A percentile compares a stretch with the other conserved stretches of the same genome.
Evolutionary conservation across 2,888 invertebrate genomes (phyloP).

Genomic region (Pecten maximus): DNA sequence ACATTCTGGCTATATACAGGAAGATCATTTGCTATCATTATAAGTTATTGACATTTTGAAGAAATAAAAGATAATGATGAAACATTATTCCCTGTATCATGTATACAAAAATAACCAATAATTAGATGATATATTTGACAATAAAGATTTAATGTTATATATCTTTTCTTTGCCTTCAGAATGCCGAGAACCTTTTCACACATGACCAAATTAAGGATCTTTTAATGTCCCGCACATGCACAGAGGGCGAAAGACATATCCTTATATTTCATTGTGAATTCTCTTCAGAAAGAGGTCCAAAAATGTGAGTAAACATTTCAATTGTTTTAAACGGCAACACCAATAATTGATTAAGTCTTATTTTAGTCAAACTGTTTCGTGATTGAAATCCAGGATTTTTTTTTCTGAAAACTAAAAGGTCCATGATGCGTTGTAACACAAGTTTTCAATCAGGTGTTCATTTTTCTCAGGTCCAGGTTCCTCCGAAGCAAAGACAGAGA

Average conservation of each 20-base stretch:
- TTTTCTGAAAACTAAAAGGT: background rate
- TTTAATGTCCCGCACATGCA: background rate
- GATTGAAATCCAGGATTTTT: background rate
- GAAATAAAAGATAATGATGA: too few relatives aligned
- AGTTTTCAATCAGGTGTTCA: slow-evolving; percentile 87
- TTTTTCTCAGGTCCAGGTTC: slow-evolving; percentile 92
- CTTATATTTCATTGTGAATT: slow-evolving; percentile 98
- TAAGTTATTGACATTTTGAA: too few relatives aligned
- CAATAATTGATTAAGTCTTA: too few relatives aligned
- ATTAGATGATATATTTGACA: too few relatives aligned
- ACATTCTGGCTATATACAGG: background rate
- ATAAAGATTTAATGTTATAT: background rate
- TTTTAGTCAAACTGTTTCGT: background rate
- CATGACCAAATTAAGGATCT: background rate
- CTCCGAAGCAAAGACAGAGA: slow-evolving; percentile 91
- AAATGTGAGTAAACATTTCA: slow-evolving; percentile 87
- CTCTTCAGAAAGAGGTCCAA: slow-evolving; percentile 96
- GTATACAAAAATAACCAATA: too few relatives aligned
- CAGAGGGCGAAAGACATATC: slow-evolving; percentile 85
- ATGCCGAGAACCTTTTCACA: background rate
- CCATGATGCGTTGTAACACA: background rate
- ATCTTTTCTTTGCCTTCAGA: background rate
- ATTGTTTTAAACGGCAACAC: too few relatives aligned
- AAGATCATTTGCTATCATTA: too few relatives aligned
- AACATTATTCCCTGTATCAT: too few relatives aligned